These are phyloP conservation scores for Drosophila leontia DNA, from an alignment of 1,140 invertebrate genomes.

Conservation along the genomic window DNA sequence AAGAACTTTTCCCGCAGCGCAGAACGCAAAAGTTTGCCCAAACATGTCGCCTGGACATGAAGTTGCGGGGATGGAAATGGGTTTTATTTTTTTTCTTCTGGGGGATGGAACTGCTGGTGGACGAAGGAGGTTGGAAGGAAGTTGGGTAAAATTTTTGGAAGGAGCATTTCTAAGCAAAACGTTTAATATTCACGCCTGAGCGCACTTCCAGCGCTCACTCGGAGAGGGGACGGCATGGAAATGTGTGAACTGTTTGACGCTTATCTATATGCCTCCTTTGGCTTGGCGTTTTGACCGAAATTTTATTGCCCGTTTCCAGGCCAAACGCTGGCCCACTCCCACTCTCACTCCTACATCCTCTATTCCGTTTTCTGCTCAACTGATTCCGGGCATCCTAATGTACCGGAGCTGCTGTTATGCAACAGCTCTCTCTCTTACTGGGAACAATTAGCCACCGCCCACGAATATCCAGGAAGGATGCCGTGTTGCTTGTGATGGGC, in stretches of 20 bases:
- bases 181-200: conserved; percentile 83
- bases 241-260: conserved; percentile 82
- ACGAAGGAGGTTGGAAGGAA: conserved; percentile 5
- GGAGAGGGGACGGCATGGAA: conserved; percentile 42
- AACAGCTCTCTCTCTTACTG: conserved; percentile 9
- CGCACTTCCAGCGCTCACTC: conserved; percentile 48
- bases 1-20: conserved; percentile 21
- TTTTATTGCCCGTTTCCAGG: conserved; percentile 81
- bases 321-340: conserved; percentile 41
- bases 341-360: not conserved
- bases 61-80: conserved; percentile 25
- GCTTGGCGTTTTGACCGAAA: conserved; percentile 74
- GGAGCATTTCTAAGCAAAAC: conserved; percentile 64
- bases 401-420: conserved; percentile 43
- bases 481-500: conserved; percentile 6
- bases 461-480: conserved; percentile 32
- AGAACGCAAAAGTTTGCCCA: conserved; percentile 35
- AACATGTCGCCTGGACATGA: conserved; percentile 32
- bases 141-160: not conserved
- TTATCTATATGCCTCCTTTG: conserved; percentile 63
- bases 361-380: conserved; percentile 56
- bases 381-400: conserved; percentile 38
- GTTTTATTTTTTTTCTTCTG: not conserved
- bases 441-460: conserved; percentile 48
- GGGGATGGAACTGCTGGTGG: conserved; percentile 1